Conservation (phyloP, 2,113 vertebrate species). For the Sturnira hondurensis region DNA sequence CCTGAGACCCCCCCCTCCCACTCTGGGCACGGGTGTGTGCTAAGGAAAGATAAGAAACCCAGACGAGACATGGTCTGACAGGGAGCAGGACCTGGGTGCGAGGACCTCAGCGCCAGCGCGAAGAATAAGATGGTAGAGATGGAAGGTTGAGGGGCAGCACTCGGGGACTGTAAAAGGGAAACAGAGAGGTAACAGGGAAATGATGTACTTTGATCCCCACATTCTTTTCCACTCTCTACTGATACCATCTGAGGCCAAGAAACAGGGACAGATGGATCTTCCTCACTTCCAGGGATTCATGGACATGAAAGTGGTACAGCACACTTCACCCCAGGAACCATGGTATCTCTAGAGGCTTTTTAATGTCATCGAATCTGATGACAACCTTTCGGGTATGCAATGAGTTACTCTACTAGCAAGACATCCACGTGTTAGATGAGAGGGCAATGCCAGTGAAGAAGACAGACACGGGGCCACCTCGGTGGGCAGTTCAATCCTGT, state of each 20-base stretch:
- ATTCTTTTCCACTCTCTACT: background rate
- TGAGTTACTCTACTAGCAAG: background rate
- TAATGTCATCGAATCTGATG: no score
- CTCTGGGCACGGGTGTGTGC: background rate
- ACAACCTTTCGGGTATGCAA: background rate
- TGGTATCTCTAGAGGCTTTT: background rate
- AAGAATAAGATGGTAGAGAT: background rate
- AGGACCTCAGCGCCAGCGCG: background rate
- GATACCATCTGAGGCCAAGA: background rate
- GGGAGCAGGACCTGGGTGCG: background rate
- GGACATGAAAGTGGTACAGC: background rate
- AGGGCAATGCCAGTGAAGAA: background rate
- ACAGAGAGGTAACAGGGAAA: background rate
- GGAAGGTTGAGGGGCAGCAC: background rate
- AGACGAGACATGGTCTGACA: background rate
- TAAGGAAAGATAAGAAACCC: background rate
- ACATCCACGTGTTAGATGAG: no score
- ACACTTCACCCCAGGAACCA: background rate
- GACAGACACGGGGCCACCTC: fast-evolving
- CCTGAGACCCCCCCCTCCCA: background rate
- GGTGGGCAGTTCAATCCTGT: background rate
- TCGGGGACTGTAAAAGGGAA: background rate
- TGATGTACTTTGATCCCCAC: background rate
- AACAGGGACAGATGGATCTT: background rate
- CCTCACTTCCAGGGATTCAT: background rate